Evolutionary conservation across 2,797 vertebrate species (phyloP).

Genomic region (Pseudomugil gertrudae): DNA sequence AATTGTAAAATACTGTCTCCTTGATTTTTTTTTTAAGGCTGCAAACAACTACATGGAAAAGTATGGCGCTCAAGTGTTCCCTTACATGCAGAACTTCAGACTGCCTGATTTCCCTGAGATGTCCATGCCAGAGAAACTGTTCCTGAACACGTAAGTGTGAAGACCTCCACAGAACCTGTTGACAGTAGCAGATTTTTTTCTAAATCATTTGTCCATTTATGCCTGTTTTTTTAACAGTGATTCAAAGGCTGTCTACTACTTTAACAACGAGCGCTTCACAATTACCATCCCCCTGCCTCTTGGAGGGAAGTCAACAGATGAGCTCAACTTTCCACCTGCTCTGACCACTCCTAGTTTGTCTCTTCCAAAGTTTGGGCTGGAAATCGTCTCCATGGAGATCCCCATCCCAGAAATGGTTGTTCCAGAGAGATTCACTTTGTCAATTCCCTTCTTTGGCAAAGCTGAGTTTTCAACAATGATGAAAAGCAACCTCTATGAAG

Average conservation of each 20-base stretch:
- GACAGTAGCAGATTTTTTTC: not conserved
- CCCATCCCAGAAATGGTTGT: conserved; percentile 84
- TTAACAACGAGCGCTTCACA: conserved; percentile 82
- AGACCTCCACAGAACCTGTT: conserved; percentile 1
- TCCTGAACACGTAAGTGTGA: conserved; percentile 86
- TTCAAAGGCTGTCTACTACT: conserved; percentile 82
- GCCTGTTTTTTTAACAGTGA: conserved; percentile 80
- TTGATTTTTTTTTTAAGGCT: conserved; percentile 77
- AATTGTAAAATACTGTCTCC: conserved; percentile 15
- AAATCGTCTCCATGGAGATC: conserved; percentile 80
- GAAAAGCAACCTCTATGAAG: conserved; percentile 90
- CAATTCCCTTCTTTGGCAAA: conserved; percentile 84
- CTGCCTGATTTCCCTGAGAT: conserved; percentile 83
- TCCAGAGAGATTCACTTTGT: conserved; percentile 81
- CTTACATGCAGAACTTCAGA: conserved; percentile 83
- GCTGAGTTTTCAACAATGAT: conserved; percentile 85
- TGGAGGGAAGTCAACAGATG: conserved; percentile 87
- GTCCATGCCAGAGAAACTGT: conserved; percentile 88
- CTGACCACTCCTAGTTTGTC: conserved; percentile 83
- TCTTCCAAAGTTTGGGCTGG: conserved; percentile 83
- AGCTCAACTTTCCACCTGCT: conserved; percentile 80
- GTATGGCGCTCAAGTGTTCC: conserved; percentile 74
- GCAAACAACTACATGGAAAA: conserved; percentile 86
- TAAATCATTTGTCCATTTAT: not conserved
- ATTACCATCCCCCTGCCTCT: conserved; percentile 87